Percentiles rank a stretch among this genome's conserved stretches.
Evolutionary conservation across 2,888 invertebrate species (phyloP).

Genomic region (Aporophyla nigra): DNA sequence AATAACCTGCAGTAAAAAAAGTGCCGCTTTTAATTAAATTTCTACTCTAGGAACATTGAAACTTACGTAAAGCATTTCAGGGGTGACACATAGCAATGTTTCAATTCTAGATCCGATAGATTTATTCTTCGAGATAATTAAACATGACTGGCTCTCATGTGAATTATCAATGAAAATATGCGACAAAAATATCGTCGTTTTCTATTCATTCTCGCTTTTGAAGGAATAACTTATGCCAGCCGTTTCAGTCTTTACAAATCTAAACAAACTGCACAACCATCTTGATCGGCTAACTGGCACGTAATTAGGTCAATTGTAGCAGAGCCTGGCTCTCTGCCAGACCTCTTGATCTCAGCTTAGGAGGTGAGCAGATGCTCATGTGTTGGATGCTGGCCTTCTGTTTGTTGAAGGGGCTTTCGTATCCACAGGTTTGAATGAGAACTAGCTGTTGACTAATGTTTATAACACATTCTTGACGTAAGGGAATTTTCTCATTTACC

Average conservation of each 20-base stretch:
- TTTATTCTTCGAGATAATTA: too few relatives aligned
- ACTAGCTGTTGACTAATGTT: neutral
- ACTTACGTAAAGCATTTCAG: too few relatives aligned
- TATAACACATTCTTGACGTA: neutral
- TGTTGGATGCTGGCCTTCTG: neutral
- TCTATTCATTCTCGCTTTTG: neutral
- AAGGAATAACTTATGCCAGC: neutral
- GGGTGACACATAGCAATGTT: too few relatives aligned
- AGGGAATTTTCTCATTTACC: neutral
- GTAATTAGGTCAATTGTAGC: slow-evolving; percentile 62
- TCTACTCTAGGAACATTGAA: too few relatives aligned
- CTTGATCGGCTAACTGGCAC: slow-evolving; percentile 58
- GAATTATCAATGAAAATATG: too few relatives aligned
- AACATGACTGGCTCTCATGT: too few relatives aligned
- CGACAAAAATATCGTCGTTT: neutral
- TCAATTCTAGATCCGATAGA: too few relatives aligned
- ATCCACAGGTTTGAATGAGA: slow-evolving; percentile 28
- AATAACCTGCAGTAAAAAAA: neutral
- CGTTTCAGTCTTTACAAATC: neutral
- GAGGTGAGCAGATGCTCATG: slow-evolving; percentile 23
- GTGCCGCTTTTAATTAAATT: neutral
- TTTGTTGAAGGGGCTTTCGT: neutral
- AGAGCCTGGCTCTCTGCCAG: slow-evolving; percentile 56
- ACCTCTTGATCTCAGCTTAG: slow-evolving; percentile 56
- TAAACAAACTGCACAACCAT: slow-evolving; percentile 19